Conservation (phyloP, 1,140 invertebrate genomes). For the Lepidotrigona ventralis region DNA sequence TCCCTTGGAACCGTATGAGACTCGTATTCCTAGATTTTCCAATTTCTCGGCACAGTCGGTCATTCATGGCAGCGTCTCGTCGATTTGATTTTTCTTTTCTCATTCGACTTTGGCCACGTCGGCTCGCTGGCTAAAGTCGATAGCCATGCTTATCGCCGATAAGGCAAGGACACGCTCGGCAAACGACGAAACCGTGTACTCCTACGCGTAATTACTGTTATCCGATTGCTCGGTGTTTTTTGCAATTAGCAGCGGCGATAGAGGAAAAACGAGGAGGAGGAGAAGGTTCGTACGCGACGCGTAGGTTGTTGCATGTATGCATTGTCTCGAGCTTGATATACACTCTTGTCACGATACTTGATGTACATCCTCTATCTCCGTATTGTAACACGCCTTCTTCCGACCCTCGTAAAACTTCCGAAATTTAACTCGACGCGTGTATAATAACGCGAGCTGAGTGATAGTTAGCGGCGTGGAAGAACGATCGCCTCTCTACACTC, state of each 20-base stretch:
- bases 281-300: too few species aligned
- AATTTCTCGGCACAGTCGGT: too few species aligned
- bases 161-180: neutral
- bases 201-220: constrained; percentile 50
- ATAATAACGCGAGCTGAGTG: constrained; percentile 42
- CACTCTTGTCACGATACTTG: constrained; percentile 63
- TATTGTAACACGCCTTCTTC: constrained; percentile 63
- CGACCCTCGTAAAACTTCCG: constrained; percentile 50
- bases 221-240: constrained; percentile 44
- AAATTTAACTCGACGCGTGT: constrained; percentile 48
- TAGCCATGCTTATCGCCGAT: constrained; percentile 21
- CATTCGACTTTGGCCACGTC: neutral
- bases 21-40: too few species aligned
- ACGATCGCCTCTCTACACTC: neutral
- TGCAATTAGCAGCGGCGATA: constrained; percentile 17
- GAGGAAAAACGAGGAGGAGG: neutral
- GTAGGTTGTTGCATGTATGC: too few species aligned
- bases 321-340: constrained; percentile 2
- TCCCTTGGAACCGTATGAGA: too few species aligned
- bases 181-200: constrained; percentile 14
- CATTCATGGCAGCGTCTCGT: neutral
- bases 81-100: neutral
- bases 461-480: neutral
- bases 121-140: neutral
- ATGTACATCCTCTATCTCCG: constrained; percentile 64